These are phyloP conservation scores for Pandemis heparana DNA, from an alignment of 2,888 invertebrate genomes.

Conservation along the genomic window DNA sequence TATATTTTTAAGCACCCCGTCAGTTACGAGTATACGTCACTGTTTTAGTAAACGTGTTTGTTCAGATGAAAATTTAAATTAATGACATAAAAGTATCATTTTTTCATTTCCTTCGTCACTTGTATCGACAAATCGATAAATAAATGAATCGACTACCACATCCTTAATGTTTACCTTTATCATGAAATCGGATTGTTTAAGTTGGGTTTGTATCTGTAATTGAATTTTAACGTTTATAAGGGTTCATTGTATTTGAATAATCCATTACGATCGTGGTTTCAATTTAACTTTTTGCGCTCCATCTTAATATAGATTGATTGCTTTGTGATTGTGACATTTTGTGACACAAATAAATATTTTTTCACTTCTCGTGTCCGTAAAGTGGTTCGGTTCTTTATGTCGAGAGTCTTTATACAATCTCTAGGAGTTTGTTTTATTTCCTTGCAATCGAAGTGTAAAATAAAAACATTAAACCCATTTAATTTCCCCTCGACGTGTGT, in stretches of 20 bases:
- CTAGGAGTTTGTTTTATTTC: no score
- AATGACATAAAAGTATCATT: background rate
- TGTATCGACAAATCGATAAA: background rate
- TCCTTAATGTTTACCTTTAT: conserved; percentile 10
- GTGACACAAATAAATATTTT: background rate
- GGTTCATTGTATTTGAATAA: conserved; percentile 11
- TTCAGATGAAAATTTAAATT: background rate
- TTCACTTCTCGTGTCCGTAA: no score
- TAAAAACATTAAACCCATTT: no score
- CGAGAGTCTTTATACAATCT: no score
- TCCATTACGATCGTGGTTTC: conserved; percentile 3
- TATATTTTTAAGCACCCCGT: no score
- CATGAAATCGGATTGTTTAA: conserved; percentile 1
- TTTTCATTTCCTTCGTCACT: background rate
- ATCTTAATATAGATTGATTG: background rate
- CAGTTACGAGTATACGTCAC: no score
- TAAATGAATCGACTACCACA: background rate
- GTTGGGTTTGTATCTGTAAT: conserved; percentile 18
- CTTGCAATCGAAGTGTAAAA: no score
- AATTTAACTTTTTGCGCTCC: conserved; percentile 9
- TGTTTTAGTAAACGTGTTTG: background rate
- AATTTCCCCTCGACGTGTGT: no score
- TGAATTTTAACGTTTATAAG: conserved; percentile 17
- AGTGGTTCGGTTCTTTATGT: no score
- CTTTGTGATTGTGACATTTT: background rate